These are phyloP conservation scores for Premnoplex brunnescens DNA, from an alignment of 2,797 vertebrate species.

Conservation along the genomic window DNA sequence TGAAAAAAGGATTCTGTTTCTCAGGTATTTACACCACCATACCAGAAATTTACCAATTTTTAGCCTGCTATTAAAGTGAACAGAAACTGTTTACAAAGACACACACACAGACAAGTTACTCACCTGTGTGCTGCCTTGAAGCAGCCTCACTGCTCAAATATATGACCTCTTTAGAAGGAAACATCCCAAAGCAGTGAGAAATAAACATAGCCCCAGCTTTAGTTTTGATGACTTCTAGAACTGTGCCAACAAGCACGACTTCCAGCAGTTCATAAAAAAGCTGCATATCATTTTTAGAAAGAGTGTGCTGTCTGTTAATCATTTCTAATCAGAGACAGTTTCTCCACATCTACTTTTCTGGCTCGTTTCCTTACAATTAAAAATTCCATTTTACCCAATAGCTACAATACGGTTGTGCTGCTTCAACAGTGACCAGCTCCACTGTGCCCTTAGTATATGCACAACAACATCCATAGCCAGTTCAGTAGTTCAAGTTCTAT, in stretches of 20 bases:
- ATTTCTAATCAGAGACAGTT: slow-evolving; percentile 44
- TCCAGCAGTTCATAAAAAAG: slow-evolving; percentile 9
- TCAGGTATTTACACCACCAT: background rate
- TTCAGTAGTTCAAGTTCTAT: slow-evolving; percentile 7
- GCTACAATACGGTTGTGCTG: slow-evolving; percentile 27
- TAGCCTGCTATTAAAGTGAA: background rate
- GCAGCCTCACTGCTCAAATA: background rate
- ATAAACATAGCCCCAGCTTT: background rate
- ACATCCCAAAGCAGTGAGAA: background rate
- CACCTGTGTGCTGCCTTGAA: background rate
- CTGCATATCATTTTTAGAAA: background rate
- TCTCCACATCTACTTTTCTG: slow-evolving; percentile 35
- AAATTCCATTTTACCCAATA: background rate
- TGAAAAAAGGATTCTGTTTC: background rate
- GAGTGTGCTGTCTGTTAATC: background rate
- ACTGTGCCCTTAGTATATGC: background rate
- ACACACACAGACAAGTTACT: background rate
- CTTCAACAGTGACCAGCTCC: slow-evolving; percentile 7
- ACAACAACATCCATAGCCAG: background rate
- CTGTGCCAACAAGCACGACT: background rate
- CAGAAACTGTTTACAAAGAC: background rate
- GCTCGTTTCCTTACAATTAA: slow-evolving; percentile 59
- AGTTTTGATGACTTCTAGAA: background rate
- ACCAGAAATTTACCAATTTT: background rate
- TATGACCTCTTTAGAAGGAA: background rate